Base-by-base conservation (phyloP, 2,113 vertebrate species). In the Mesembrinibis cayennensis region DNA sequence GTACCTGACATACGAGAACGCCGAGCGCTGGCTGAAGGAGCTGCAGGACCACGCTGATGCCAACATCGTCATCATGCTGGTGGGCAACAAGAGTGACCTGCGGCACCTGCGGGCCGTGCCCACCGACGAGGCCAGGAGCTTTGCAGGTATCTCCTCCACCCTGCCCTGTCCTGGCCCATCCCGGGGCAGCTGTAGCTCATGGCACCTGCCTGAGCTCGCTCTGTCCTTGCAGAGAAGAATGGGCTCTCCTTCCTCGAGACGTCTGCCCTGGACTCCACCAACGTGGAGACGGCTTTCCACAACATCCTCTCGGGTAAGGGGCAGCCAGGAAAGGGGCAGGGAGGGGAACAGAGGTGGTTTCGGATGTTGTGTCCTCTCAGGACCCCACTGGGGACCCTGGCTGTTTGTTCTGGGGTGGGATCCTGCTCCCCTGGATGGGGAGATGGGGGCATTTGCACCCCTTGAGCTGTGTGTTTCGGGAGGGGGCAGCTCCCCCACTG, bases 31-130 rank as follows among this genome's bases (percentile, higher is more conserved):
- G 99, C 98, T 99, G 90, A 98, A 98, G 95, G 99, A 99, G 98
- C 98, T 99, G 97, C 98, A 98, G 96, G 99, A 99, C 96, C 99
- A 99, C 4, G 99, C 99, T 0, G 99, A 99, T 4, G 97, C 97
- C 97, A 99, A 99, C 98, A 99, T 99, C 0, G 98, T 99, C 97
- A 98, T 99, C 98, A 99, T 99, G 99, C 95, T 99, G 38, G 99
- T 99, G 97, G 99, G 99, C 74, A 99, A 99, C 98, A 99, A 99
- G 91, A 98, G 97, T 0, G 97, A 98, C 96, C 92, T 98, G 82
- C 30, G 97, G 40, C 99, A 99, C 96, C 97, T 99, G 8, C 96
- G 98, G n/a, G 98, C 99, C 0, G 99, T 99, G 88, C 98, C 99
- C 90, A 98, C 98, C 0, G 98, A 99, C 0, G 98, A 99, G 95